phyloP scores from a whole-genome alignment of 2,888 invertebrate species.

The Dynastes hyllus region DNA sequence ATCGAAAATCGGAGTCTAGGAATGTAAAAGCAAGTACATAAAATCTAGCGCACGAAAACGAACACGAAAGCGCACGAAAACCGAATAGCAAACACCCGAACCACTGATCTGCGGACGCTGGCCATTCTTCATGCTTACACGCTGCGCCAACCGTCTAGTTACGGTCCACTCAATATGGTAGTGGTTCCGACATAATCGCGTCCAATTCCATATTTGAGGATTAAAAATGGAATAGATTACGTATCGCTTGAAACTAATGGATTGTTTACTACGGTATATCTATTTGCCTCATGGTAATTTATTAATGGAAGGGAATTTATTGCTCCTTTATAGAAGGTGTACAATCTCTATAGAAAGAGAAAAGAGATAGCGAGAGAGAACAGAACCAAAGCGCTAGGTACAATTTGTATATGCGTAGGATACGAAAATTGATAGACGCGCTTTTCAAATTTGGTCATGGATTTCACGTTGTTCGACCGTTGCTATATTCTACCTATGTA shows the following conservation, averaged over 20 bases:
- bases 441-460: conserved; percentile 17
- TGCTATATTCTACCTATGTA: neutral
- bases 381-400: neutral
- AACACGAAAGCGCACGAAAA: neutral
- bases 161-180: conserved; percentile 22
- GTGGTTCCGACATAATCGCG: conserved; percentile 29
- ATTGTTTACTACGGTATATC: conserved; percentile 34
- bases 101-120: neutral
- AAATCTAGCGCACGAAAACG: neutral
- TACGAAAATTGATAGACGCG: conserved; percentile 14
- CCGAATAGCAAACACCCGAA: neutral
- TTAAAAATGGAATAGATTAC: conserved; percentile 42
- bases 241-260: conserved; percentile 28
- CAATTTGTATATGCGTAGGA: conserved; percentile 7
- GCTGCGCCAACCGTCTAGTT: conserved; percentile 20
- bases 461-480: neutral
- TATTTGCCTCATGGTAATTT: conserved; percentile 35
- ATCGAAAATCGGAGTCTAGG: too few relatives aligned
- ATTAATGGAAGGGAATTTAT: conserved; percentile 37
- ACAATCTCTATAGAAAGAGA: neutral
- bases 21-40: too few relatives aligned
- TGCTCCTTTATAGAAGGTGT: neutral
- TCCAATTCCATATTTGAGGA: conserved; percentile 40
- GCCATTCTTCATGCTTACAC: conserved; percentile 28
- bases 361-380: neutral